Evolutionary conservation across 2,888 invertebrate species (phyloP).

Genomic region (Drosophila yooni): DNA sequence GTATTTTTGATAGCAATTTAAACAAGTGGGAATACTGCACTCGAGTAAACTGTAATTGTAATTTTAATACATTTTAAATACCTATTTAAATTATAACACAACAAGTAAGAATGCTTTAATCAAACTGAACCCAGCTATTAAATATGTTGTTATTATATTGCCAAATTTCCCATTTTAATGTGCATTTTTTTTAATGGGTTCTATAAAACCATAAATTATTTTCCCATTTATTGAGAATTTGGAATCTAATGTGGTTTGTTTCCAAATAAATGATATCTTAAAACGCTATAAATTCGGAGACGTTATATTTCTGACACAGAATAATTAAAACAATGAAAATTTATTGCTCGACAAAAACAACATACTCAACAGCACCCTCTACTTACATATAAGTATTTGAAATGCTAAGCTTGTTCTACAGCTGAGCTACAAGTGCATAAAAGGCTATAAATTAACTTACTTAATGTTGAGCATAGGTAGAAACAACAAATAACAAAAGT

Average conservation of each 20-base stretch:
- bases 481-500: background rate
- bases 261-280: background rate
- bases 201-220: too few species aligned
- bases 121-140: background rate
- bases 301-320: background rate
- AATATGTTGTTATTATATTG: background rate
- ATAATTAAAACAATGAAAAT: background rate
- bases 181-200: too few species aligned
- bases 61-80: background rate
- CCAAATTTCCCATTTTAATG: too few species aligned
- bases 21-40: background rate
- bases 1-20: background rate
- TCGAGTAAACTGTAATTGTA: background rate
- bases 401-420: background rate
- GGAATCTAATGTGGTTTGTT: background rate
- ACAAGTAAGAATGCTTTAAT: background rate
- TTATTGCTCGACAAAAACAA: background rate
- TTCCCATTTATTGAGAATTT: background rate
- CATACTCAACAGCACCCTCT: background rate
- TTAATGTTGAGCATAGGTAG: background rate
- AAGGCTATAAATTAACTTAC: background rate
- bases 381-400: background rate
- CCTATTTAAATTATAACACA: background rate
- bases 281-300: background rate
- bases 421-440: background rate